phyloP scores from a whole-genome alignment of 1,140 invertebrate genomes.

The Geopemphigus sp. region DNA sequence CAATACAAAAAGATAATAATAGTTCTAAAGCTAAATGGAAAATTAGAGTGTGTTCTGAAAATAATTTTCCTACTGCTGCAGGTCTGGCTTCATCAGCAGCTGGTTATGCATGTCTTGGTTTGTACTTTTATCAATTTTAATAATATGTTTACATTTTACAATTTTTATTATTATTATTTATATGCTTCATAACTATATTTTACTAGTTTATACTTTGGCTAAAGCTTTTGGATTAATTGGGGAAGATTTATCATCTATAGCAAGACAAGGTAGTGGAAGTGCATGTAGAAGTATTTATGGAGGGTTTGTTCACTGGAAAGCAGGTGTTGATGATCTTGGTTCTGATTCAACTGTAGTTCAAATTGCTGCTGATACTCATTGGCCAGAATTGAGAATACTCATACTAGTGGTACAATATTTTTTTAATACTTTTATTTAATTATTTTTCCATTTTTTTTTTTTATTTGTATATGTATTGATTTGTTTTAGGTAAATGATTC shows the following conservation, averaged over 20 bases:
- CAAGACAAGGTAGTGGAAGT: constrained; percentile 88
- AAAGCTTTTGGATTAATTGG: constrained; percentile 74
- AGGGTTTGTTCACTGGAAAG: constrained; percentile 86
- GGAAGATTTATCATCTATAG: constrained; percentile 75
- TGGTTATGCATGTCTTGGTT: constrained; percentile 87
- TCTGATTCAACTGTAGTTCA: constrained; percentile 80
- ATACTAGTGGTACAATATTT: constrained; percentile 73
- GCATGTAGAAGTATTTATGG: constrained; percentile 93
- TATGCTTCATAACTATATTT: constrained; percentile 44
- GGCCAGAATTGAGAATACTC: constrained; percentile 87
- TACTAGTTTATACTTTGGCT: constrained; percentile 69
- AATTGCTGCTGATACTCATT: constrained; percentile 73
- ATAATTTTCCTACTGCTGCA: constrained; percentile 98
- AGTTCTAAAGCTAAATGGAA: constrained; percentile 47
- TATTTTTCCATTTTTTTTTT: constrained; percentile 1
- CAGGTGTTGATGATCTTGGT: constrained; percentile 64
- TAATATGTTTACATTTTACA: background rate
- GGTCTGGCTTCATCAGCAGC: constrained; percentile 97
- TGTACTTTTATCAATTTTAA: constrained; percentile 48
- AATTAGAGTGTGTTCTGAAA: constrained; percentile 76
- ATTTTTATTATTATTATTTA: background rate
- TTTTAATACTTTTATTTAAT: background rate
- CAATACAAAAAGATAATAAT: constrained; percentile 12
- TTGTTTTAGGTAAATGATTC: constrained; percentile 69
- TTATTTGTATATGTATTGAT: constrained; percentile 21